A percentile compares a stretch with the other conserved stretches of the same genome.
Conservation (phyloP, 2,797 vertebrate species). For the Selene dorsalis region DNA sequence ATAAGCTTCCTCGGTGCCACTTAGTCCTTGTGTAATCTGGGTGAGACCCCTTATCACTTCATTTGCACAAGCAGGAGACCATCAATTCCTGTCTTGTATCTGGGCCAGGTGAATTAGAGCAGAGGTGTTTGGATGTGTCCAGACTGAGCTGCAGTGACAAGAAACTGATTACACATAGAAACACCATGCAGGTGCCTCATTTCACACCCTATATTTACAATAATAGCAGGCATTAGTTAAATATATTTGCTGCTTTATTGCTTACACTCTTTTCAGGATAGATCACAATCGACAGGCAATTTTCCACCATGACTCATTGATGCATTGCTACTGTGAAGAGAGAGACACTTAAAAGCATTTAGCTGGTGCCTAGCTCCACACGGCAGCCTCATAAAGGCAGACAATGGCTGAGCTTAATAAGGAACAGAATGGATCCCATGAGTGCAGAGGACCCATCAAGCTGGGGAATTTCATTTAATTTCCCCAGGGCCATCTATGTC, state of each 20-base stretch:
- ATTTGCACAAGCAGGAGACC: constrained; percentile 81
- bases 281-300: constrained; percentile 71
- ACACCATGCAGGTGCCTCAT: constrained; percentile 62
- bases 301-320: constrained; percentile 75
- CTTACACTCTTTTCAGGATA: constrained; percentile 52
- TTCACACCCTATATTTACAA: constrained; percentile 67
- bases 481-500: constrained; percentile 94
- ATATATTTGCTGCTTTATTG: constrained; percentile 63
- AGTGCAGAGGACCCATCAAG: constrained; percentile 91
- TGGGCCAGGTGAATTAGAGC: constrained; percentile 73
- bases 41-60: constrained; percentile 83
- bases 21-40: constrained; percentile 84
- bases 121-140: constrained; percentile 76
- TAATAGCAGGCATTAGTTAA: constrained; percentile 62
- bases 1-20: constrained; percentile 82
- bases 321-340: constrained; percentile 67
- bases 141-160: constrained; percentile 37
- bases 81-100: constrained; percentile 80
- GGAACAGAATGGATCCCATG: constrained; percentile 94
- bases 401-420: constrained; percentile 97
- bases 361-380: constrained; percentile 86
- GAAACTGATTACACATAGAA: constrained; percentile 54
- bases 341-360: constrained; percentile 79
- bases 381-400: constrained; percentile 93
- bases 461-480: constrained; percentile 99